Base-by-base conservation (phyloP, 1,140 invertebrate species). In the Drosophila parabipectinata region DNA sequence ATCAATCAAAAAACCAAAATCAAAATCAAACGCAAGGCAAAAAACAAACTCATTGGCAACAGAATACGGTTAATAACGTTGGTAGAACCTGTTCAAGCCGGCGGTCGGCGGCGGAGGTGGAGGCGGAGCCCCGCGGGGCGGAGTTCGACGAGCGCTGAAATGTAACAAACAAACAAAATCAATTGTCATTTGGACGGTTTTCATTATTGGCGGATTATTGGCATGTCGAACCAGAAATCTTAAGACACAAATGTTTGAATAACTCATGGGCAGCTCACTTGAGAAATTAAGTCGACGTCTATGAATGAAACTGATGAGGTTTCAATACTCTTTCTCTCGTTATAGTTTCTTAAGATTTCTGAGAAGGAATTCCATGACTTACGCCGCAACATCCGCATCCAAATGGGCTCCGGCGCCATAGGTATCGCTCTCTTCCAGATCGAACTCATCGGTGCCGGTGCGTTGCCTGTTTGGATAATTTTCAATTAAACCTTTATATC, bases 1-100 rank as follows among this genome's bases (percentile, higher is more conserved):
- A 55, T 69, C 28, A 71, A 56, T 72, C 69, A 62, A 62, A 61
- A 69, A 69, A 48, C 47, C 34, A 55, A 78, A 82, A 76, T 32
- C 48, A 63, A 82, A 81, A 74, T 52, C 52, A 71, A 61, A 81
- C 50, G 44, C 61, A 72, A 67, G 51, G 44, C 41, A 54, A 71
- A 71, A 71, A 71, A 69, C 67, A 82, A 80, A 75, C 41, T 50
- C 60, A 74, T 75, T 77, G 54, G 64, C 37, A 75, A 72, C 68
- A 57, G 50, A 64, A 66, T 37, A 67, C 44, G 60, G 61, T 87
- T 77, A 90, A 88, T 90, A 91, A 84, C 90, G 90, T 91, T 90
- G 73, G 71, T 85, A 87, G 77, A 91, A 91, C 90, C 90, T 91
- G 90, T 89, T 91, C 72, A 87, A 69, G 64, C 84, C 81, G 64